Conservation (phyloP, 2,797 vertebrate species). For the Pantherophis vulpinus region DNA sequence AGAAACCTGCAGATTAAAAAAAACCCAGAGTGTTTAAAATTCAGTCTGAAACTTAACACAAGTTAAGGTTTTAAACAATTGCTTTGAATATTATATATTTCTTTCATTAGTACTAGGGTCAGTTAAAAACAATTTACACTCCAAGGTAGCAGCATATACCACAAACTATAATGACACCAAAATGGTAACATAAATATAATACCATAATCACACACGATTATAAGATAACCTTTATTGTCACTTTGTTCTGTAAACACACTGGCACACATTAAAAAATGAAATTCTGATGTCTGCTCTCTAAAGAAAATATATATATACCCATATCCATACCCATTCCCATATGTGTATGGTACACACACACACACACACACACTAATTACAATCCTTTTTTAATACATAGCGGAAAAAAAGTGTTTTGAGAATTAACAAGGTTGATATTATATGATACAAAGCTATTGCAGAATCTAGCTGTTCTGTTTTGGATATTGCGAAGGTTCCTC, state of each 20-base stretch:
- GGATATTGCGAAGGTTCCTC: background rate
- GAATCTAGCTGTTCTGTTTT: background rate
- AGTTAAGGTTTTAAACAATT: background rate
- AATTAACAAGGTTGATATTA: too few relatives aligned
- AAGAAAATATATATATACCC: too few relatives aligned
- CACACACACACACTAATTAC: too few relatives aligned
- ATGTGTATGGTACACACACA: too few relatives aligned
- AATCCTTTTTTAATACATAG: too few relatives aligned
- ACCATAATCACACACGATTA: background rate
- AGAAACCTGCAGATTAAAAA: conserved; percentile 27
- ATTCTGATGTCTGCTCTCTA: too few relatives aligned
- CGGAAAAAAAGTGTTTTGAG: too few relatives aligned
- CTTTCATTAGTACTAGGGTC: background rate
- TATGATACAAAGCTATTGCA: background rate
- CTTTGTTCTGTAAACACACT: too few relatives aligned
- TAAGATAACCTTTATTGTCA: background rate
- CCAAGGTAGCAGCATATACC: background rate
- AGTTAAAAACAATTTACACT: background rate
- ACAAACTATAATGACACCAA: background rate
- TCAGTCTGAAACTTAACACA: background rate
- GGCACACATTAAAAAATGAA: too few relatives aligned
- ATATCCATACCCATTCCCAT: too few relatives aligned
- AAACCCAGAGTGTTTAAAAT: background rate
- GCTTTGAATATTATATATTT: background rate
- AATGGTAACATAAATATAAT: background rate